These are phyloP conservation scores for Lithophane ornitopus DNA, from an alignment of 2,888 invertebrate species.

Conservation along the genomic window DNA sequence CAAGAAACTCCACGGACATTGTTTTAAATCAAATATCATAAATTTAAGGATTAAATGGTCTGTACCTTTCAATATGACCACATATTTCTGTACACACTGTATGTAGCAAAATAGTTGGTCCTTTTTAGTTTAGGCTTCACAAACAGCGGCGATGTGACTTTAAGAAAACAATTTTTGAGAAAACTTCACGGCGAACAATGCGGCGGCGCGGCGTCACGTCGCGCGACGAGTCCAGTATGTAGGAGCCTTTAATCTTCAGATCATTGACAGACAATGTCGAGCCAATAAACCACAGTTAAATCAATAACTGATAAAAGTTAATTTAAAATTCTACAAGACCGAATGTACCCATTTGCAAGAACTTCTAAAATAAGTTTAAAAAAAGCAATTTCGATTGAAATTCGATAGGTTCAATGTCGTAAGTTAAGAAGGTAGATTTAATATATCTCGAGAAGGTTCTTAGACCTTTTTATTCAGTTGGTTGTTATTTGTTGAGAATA, in stretches of 20 bases:
- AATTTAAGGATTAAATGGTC: too few relatives aligned
- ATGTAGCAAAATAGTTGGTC: background rate
- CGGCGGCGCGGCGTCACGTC: too few relatives aligned
- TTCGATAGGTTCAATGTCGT: slow-evolving; percentile 17
- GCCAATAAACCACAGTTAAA: background rate
- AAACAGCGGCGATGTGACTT: too few relatives aligned
- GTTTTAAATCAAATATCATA: too few relatives aligned
- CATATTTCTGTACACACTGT: background rate
- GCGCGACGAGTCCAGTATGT: too few relatives aligned
- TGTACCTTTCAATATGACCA: background rate
- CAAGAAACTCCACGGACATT: too few relatives aligned
- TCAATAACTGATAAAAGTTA: background rate
- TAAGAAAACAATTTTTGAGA: too few relatives aligned
- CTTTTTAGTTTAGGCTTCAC: background rate
- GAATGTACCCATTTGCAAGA: background rate
- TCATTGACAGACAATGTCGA: background rate
- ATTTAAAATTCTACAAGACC: slow-evolving; percentile 10
- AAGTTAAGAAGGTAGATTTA: slow-evolving; percentile 1
- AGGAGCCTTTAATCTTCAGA: too few relatives aligned
- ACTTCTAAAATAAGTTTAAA: background rate
- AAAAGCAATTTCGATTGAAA: slow-evolving; percentile 42
- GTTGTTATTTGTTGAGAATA: slow-evolving; percentile 8
- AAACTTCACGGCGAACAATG: too few relatives aligned
- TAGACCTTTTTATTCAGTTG: slow-evolving; percentile 5
- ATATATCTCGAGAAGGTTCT: background rate